Evolutionary conservation across 2,113 vertebrate species (phyloP).

Genomic region (Crotalus viridis): DNA sequence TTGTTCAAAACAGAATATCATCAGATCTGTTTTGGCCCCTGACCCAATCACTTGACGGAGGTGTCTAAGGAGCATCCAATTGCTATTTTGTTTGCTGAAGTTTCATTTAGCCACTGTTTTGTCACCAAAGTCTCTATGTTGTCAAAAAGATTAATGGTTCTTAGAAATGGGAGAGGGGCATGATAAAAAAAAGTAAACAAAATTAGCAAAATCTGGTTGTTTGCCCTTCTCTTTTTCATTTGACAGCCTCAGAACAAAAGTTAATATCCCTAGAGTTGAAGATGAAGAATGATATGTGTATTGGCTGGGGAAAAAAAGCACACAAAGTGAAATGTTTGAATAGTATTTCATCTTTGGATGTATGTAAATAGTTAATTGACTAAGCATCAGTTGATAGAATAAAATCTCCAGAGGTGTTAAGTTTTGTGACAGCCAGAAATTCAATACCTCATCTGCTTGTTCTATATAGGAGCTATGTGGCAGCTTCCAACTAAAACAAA

Average conservation of each 20-base stretch:
- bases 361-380: conserved; percentile 9
- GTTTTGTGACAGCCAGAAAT: not conserved
- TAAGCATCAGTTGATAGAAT: not conserved
- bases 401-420: not conserved
- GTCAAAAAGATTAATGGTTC: rapidly evolving
- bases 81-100: not conserved
- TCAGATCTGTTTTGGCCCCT: no score
- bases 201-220: not conserved
- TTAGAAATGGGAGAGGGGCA: not conserved
- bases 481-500: not conserved
- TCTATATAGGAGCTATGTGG: not conserved
- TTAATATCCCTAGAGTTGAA: rapidly evolving
- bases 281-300: conserved; percentile 11
- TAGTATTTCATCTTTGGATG: not conserved
- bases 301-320: not conserved
- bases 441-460: not conserved
- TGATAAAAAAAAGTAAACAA: not conserved
- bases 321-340: not conserved
- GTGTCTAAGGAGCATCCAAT: not conserved
- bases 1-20: not conserved
- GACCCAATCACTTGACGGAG: no score
- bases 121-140: rapidly evolving
- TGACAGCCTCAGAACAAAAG: not conserved
- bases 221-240: rapidly evolving
- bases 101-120: rapidly evolving